Evolutionary conservation across 1,140 invertebrate species (phyloP), one percentile per base, ranked within the genome.

Genomic region (Notospermus geniculatus): DNA sequence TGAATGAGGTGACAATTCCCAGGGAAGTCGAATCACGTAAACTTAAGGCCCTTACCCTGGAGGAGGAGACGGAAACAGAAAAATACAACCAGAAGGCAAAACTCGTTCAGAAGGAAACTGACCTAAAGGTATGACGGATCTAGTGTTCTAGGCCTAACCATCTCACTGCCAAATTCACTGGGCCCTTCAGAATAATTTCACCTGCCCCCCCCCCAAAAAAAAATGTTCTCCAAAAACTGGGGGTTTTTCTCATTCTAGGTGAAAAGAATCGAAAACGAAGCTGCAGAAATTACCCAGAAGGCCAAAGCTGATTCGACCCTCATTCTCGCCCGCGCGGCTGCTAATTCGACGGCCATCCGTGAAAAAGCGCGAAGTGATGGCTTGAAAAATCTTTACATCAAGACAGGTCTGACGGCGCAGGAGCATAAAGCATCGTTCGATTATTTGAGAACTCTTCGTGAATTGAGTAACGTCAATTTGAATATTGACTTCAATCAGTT

Each of bases 401-500:
- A 45, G 4, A 60, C 76, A 0, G 45, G 45, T 0, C 54, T 78
- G 19, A 69, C 62, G 7, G 56, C 67, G 5, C 66, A 74, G 39
- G 59, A 72, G 43, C 54, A 72, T 30, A 76, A 74, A 45, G 70
- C 67, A 43, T 72, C 70, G n/a, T 71, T 78, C 23, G 72, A 78
- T 59, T 78, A 78, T 60, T 65, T 78, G 11, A 55, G 74, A 1
- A 72, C 74, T 5, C 64, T 78, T 1, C 60, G 67, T 41, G 67
- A 66, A 11, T 43, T 71, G 13, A 64, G 71, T 13, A 67, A 70
- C 43, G 62, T 68, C 0, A 72, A 78, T 62, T 55, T 76, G 11
- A 73, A 73, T 30, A 70, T 78, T 2, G 76, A 76, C 61, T 78
- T 72, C 61, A 68, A 75, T 53, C 73, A 75, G 59, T 58, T 67